Evolutionary conservation across 2,888 invertebrate species (phyloP).

Genomic region (Eumacrocentrus americanus): DNA sequence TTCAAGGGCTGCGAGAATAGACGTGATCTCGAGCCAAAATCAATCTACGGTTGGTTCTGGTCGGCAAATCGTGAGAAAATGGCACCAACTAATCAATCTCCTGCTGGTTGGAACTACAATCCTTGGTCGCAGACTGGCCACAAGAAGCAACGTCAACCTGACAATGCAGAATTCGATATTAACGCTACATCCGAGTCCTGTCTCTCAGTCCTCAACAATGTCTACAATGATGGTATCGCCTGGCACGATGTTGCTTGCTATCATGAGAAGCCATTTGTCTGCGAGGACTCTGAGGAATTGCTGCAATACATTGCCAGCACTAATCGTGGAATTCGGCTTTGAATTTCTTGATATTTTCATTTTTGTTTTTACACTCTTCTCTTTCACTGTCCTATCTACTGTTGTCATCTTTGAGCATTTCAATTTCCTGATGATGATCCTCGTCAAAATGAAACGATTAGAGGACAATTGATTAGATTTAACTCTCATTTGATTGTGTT

Average conservation of each 20-base stretch:
- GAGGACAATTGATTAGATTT: too few species aligned
- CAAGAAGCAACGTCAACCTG: conserved; percentile 86
- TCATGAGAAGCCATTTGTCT: conserved; percentile 90
- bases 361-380: too few species aligned
- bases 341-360: too few species aligned
- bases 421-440: too few species aligned
- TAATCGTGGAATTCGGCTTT: conserved; percentile 83
- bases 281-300: conserved; percentile 89
- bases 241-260: conserved; percentile 95
- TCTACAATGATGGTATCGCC: conserved; percentile 90
- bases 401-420: too few species aligned
- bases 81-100: conserved; percentile 76
- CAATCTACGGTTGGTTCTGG: conserved; percentile 91
- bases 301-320: conserved; percentile 84
- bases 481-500: too few species aligned
- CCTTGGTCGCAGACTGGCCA: conserved; percentile 91
- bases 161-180: conserved; percentile 90
- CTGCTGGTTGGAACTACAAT: conserved; percentile 80
- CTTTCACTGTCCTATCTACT: background rate
- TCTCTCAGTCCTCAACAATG: conserved; percentile 86
- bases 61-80: conserved; percentile 88
- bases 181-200: conserved; percentile 88
- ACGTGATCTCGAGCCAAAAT: conserved; percentile 84
- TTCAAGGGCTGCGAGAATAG: conserved; percentile 91
- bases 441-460: too few species aligned